phyloP scores from a whole-genome alignment of 2,888 invertebrate species.

The Scaptomyza parva region DNA sequence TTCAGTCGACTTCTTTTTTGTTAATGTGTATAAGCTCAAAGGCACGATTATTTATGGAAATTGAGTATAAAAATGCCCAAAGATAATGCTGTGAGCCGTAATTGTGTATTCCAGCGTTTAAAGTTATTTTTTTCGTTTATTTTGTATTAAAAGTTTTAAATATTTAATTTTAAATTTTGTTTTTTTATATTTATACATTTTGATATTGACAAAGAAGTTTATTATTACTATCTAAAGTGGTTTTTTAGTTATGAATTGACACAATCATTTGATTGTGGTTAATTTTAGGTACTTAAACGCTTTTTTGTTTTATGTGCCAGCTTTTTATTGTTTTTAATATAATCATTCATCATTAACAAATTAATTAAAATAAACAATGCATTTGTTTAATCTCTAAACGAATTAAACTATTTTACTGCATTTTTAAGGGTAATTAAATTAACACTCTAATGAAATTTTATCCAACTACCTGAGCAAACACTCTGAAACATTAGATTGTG shows the following conservation, averaged over 20 bases:
- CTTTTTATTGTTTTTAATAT: no score
- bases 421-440: no score
- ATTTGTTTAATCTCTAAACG: background rate
- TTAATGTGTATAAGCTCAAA: background rate
- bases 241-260: no score
- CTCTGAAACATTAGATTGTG: background rate
- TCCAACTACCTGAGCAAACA: background rate
- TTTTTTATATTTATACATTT: background rate
- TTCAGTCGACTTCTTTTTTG: background rate
- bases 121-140: background rate
- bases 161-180: background rate
- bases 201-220: no score
- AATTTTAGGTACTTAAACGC: no score
- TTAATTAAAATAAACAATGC: no score
- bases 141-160: background rate
- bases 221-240: no score
- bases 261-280: no score
- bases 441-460: slow-evolving; percentile 10
- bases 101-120: background rate
- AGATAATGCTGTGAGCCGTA: background rate
- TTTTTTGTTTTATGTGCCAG: no score
- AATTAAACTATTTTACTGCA: background rate
- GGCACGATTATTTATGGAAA: background rate
- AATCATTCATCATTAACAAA: no score
- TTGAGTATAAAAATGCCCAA: background rate